Base-by-base conservation (phyloP, 2,797 vertebrate genomes). In the Pseudochromis fuscus region DNA sequence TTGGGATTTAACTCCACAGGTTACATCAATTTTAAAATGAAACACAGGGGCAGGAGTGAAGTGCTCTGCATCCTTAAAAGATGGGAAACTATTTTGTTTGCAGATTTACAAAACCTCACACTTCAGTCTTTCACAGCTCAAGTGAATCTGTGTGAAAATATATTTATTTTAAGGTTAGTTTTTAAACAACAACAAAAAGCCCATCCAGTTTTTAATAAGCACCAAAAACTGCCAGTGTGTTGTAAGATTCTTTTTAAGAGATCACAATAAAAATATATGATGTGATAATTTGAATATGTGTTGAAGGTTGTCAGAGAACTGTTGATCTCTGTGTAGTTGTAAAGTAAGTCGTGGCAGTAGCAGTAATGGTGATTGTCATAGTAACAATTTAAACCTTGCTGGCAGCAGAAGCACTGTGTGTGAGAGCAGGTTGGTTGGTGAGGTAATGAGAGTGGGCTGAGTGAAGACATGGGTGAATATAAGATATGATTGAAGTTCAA, bases 351-450 rank as follows among this genome's bases (percentile, higher is more conserved):
- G 72, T 78, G 53, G 63, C 79, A 75, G 62, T 63, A 72, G 66
- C 66, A 65, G 69, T 62, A 72, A 74, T 48, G 55, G 50, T 51
- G 49, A 45, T 45, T 60, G 63, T 75, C 75, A 68, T 30, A 28
- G 67, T 66, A 60, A 67, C 69, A 81, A 81, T 85, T 81, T 75
- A 66, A 55, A 56, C 25, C 71, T 69, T 76, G 56, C 38, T 61
- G 75, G 35, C 65, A 68, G 42, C 25, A 21, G n/a, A 56, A 45
- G 23, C 12, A 49, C 49, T 58, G 56, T 19, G 21, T 68, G 56
- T 16, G 42, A 33, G 58, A 44, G 51, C 8, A 50, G 49, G 23
- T 67, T 62, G 67, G 40, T 57, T 59, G 33, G 62, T 55, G 63
- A 72, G 28, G 53, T 79, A 52, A 78, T 63, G 59, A 59, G 33